phyloP scores from a whole-genome alignment of 2,797 vertebrate genomes.

The Trachurus trachurus region DNA sequence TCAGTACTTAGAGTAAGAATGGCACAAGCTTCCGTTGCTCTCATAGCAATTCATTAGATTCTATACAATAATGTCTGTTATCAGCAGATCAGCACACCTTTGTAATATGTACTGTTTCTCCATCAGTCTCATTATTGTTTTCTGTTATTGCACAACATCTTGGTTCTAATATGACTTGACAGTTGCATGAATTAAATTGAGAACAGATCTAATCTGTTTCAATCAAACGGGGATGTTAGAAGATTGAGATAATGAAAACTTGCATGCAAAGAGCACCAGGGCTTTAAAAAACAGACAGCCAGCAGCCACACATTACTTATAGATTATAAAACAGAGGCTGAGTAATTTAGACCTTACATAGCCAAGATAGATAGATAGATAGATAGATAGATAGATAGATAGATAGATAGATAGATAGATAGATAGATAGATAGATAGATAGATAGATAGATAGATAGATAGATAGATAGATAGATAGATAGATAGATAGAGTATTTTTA shows the following conservation, averaged over 20 bases:
- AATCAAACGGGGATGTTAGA: conserved; percentile 35
- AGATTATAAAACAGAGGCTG: neutral
- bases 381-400: no score
- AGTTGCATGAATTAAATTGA: conserved; percentile 39
- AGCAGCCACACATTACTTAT: conserved; percentile 1
- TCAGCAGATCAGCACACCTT: neutral
- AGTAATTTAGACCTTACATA: no score
- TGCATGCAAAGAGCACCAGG: conserved; percentile 6
- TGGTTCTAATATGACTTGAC: conserved; percentile 18
- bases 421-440: no score
- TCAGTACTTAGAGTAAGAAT: neutral
- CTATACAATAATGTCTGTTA: neutral
- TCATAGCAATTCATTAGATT: neutral
- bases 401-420: no score
- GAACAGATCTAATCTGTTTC: conserved; percentile 34
- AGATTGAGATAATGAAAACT: conserved; percentile 30
- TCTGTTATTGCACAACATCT: conserved; percentile 13
- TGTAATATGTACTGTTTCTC: neutral
- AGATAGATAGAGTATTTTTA: no score
- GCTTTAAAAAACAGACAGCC: neutral
- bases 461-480: no score
- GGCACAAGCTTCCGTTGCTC: neutral
- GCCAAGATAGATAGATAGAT: no score
- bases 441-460: no score
- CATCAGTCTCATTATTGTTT: conserved; percentile 7